Evolutionary conservation across 1,140 invertebrate species (phyloP).

Genomic region (Bactericera cockerelli): DNA sequence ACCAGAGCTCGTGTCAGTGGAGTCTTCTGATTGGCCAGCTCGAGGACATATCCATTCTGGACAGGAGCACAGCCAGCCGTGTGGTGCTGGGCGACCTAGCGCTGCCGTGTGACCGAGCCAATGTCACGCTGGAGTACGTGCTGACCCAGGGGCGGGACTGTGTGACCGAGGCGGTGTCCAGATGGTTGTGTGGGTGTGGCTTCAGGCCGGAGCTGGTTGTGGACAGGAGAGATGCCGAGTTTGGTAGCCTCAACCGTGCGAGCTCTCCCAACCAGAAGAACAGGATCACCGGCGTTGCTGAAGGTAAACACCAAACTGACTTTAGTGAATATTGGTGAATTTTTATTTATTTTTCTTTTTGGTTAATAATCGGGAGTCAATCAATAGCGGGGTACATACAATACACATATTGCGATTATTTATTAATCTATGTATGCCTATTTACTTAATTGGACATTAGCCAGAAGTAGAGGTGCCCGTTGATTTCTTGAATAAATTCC

Average conservation of each 20-base stretch:
- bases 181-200: slow-evolving; percentile 56
- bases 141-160: slow-evolving; percentile 31
- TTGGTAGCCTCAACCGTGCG: slow-evolving; percentile 11
- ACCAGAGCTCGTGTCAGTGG: slow-evolving; percentile 71
- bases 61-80: slow-evolving; percentile 7
- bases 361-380: too few relatives aligned
- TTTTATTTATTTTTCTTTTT: too few relatives aligned
- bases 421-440: too few relatives aligned
- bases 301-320: neutral
- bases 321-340: too few relatives aligned
- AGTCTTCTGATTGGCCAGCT: slow-evolving; percentile 69
- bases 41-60: slow-evolving; percentile 67
- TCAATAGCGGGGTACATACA: too few relatives aligned
- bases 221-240: slow-evolving; percentile 30
- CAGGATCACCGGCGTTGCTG: neutral
- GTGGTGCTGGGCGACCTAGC: neutral
- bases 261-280: neutral
- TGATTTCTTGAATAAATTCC: too few relatives aligned
- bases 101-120: neutral
- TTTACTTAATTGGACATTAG: too few relatives aligned
- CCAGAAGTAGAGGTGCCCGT: too few relatives aligned
- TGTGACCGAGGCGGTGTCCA: slow-evolving; percentile 63
- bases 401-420: too few relatives aligned
- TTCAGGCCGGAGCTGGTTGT: slow-evolving; percentile 40
- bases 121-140: slow-evolving; percentile 9